Conservation (phyloP, 2,888 invertebrate genomes). For the Platerodrilus igneus region DNA sequence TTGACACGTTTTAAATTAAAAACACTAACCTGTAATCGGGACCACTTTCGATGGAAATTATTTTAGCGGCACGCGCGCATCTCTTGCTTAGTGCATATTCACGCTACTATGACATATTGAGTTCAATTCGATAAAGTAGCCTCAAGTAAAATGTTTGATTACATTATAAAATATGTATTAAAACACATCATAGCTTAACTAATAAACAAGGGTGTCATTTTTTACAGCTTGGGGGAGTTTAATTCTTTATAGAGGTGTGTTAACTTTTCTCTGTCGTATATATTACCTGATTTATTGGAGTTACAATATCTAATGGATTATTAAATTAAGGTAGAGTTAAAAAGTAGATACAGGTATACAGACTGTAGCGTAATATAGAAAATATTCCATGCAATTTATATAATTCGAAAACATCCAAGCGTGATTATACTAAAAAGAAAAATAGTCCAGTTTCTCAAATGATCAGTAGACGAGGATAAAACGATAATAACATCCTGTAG, state of each 20-base stretch:
- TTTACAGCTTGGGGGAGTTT: conserved; percentile 23
- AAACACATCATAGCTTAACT: conserved; percentile 27
- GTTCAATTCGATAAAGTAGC: conserved; percentile 20
- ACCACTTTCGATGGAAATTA: conserved; percentile 8
- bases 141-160: conserved; percentile 29
- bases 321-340: too few species aligned
- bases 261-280: conserved; percentile 19
- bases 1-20: conserved; percentile 52
- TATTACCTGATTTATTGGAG: conserved; percentile 19
- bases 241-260: conserved; percentile 23
- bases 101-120: conserved; percentile 15
- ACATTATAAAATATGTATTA: conserved; percentile 28
- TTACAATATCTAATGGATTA: too few species aligned
- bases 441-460: too few species aligned
- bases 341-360: too few species aligned
- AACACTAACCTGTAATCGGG: conserved; percentile 42
- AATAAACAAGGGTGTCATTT: conserved; percentile 30
- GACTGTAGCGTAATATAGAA: too few species aligned
- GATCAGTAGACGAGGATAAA: too few species aligned
- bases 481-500: too few species aligned
- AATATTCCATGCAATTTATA: too few species aligned
- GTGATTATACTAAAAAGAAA: too few species aligned
- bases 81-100: neutral
- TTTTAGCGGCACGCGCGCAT: conserved; percentile 16
- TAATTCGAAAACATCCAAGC: too few species aligned